Percentiles rank a stretch among this genome's conserved stretches.
Evolutionary conservation across 2,797 vertebrate species (phyloP).

Genomic region (Prionace glauca): DNA sequence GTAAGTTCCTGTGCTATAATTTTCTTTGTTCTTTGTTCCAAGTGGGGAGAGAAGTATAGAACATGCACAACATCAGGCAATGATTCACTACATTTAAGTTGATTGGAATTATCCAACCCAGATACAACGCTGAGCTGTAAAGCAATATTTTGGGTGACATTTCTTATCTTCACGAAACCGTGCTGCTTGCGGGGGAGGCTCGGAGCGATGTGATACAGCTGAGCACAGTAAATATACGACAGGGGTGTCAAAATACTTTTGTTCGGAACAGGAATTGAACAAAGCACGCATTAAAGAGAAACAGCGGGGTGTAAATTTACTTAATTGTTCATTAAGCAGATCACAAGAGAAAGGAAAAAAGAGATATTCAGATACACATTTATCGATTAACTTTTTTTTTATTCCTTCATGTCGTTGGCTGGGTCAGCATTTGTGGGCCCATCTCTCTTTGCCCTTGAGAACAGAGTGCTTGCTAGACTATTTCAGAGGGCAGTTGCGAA

Average conservation of each 20-base stretch:
- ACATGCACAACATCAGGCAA: not conserved
- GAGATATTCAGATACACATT: not conserved
- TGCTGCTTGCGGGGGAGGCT: no score
- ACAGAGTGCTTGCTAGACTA: no score
- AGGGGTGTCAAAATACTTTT: not conserved
- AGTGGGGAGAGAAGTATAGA: not conserved
- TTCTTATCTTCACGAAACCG: not conserved
- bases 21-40: not conserved
- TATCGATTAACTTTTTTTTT: no score
- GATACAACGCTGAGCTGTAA: not conserved
- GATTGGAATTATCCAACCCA: not conserved
- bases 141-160: not conserved
- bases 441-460: no score
- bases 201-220: not conserved
- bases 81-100: not conserved
- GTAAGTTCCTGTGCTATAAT: no score
- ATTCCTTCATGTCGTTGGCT: no score
- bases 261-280: not conserved
- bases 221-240: not conserved
- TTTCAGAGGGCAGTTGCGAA: no score
- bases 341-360: not conserved
- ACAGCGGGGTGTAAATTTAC: not conserved
- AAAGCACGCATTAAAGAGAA: not conserved
- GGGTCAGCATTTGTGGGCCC: no score
- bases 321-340: not conserved